Evolutionary conservation across 2,888 invertebrate genomes (phyloP).

Genomic region (Oeneis ivallda): DNA sequence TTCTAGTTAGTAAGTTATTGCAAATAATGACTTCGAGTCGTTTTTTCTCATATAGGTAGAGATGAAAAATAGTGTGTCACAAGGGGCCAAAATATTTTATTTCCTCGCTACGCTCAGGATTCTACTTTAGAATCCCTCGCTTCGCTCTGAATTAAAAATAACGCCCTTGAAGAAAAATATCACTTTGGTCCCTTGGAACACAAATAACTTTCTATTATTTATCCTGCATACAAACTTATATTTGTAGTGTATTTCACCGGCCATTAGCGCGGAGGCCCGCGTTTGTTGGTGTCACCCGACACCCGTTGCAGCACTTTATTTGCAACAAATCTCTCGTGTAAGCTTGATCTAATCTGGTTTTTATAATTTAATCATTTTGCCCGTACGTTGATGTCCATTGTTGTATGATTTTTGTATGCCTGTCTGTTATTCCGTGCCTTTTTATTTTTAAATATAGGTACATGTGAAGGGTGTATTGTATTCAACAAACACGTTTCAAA

Average conservation of each 20-base stretch:
- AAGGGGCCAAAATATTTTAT: too few relatives aligned
- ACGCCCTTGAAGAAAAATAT: too few relatives aligned
- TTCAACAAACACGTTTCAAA: conserved; percentile 33
- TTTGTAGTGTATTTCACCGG: background rate
- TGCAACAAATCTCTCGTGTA: conserved; percentile 10
- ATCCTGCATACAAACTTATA: background rate
- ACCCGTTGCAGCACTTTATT: background rate
- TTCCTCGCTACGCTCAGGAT: too few relatives aligned
- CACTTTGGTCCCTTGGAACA: too few relatives aligned
- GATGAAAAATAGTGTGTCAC: too few relatives aligned
- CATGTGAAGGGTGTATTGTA: conserved; percentile 15
- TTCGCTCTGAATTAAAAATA: too few relatives aligned
- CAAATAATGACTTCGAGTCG: too few relatives aligned
- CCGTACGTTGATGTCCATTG: conserved; percentile 19
- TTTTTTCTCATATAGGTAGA: too few relatives aligned
- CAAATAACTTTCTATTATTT: too few relatives aligned
- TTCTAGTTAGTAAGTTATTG: too few relatives aligned
- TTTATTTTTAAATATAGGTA: conserved; percentile 24
- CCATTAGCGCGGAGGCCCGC: background rate
- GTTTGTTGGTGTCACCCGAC: conserved; percentile 2
- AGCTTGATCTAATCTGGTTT: conserved; percentile 21
- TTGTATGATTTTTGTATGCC: conserved; percentile 27
- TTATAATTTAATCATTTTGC: conserved; percentile 20
- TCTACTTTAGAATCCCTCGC: too few relatives aligned
- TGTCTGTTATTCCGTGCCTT: conserved; percentile 1